A percentile compares a stretch with the other conserved stretches of the same genome.
phyloP scores from a whole-genome alignment of 2,888 invertebrate species.

The Pachliopta kotzebuea region DNA sequence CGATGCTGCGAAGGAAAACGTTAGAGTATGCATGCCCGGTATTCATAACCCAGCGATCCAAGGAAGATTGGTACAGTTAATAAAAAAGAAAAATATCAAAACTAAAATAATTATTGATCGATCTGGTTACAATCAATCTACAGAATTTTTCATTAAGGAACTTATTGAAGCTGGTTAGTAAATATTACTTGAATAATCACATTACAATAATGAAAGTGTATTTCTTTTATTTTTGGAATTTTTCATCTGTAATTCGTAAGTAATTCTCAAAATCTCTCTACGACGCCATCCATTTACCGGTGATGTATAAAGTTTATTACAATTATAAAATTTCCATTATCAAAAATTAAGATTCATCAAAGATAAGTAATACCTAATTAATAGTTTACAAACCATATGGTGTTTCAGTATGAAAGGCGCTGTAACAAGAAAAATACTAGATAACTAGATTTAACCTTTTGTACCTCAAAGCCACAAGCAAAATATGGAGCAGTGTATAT shows the following conservation, averaged over 20 bases:
- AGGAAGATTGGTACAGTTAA: conserved; percentile 58
- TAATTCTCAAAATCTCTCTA: background rate
- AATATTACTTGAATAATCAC: background rate
- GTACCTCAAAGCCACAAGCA: no score
- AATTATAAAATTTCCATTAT: no score
- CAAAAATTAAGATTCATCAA: no score
- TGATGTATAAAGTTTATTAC: no score
- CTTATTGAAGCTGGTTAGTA: conserved; percentile 65
- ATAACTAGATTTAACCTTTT: no score
- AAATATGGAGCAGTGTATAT: no score
- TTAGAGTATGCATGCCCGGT: conserved; percentile 72
- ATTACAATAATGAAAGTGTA: background rate
- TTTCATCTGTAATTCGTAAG: background rate
- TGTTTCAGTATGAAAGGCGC: no score
- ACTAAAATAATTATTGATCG: conserved; percentile 66
- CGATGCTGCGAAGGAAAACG: conserved; percentile 59
- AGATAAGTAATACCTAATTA: no score
- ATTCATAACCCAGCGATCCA: conserved; percentile 74
- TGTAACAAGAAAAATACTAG: no score
- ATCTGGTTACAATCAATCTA: conserved; percentile 62
- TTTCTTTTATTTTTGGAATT: background rate
- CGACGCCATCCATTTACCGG: no score
- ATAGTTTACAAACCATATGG: no score
- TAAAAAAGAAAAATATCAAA: conserved; percentile 61
- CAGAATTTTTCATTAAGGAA: conserved; percentile 64